These are phyloP conservation scores for Lasiurus cinereus DNA, from an alignment of 2,113 vertebrate genomes.

Conservation along the genomic window DNA sequence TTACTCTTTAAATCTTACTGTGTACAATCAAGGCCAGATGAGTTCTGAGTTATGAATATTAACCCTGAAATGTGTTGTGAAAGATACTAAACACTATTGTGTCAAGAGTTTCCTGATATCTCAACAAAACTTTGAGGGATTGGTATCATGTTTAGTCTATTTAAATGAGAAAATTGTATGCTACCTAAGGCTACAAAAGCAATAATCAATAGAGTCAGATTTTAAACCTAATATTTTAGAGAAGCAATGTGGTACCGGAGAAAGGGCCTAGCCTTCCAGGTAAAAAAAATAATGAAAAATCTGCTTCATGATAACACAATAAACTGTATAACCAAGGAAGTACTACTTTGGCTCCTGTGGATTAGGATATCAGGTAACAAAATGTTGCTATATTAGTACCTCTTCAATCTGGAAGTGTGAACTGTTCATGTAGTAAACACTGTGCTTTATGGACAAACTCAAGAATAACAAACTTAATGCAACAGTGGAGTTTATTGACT, in stretches of 20 bases:
- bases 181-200: background rate
- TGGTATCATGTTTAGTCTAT: background rate
- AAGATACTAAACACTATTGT: background rate
- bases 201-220: background rate
- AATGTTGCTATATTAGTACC: background rate
- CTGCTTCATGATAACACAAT: background rate
- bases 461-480: constrained; percentile 57
- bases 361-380: background rate
- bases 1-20: constrained; percentile 7
- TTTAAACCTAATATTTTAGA: background rate
- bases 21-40: background rate
- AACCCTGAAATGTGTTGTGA: background rate
- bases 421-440: constrained; percentile 22
- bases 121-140: background rate
- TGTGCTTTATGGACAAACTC: constrained; percentile 30
- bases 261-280: background rate
- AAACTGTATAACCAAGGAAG: background rate
- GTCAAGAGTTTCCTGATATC: background rate
- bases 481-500: constrained; percentile 67
- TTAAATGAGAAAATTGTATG: constrained; percentile 30
- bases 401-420: constrained; percentile 23
- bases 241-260: background rate
- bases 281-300: constrained; percentile 46
- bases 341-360: background rate
- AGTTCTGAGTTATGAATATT: background rate